Conservation (phyloP, 2,797 vertebrate genomes). For the Sebastes hopkinsi region DNA sequence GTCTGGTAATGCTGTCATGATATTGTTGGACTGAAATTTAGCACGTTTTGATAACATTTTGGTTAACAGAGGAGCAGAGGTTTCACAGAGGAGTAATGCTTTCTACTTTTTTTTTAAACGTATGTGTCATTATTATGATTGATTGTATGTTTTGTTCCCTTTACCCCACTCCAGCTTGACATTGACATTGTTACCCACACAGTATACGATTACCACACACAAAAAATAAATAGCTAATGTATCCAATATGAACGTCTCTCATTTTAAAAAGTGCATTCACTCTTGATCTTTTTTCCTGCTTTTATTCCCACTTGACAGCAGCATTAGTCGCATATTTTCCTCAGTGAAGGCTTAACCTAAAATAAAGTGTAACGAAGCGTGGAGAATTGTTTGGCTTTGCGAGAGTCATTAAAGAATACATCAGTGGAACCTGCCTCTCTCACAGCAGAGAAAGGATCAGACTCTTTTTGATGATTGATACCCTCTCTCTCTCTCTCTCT, state of each 20-base stretch:
- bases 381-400: slow-evolving; percentile 30
- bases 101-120: not conserved
- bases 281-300: not conserved
- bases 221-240: not conserved
- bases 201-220: not conserved
- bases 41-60: not conserved
- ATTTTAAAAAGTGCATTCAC: not conserved
- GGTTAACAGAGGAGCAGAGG: not conserved
- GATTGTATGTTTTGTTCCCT: not conserved
- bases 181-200: not conserved
- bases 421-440: slow-evolving; percentile 10
- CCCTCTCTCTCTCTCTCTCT: not conserved
- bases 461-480: slow-evolving; percentile 39
- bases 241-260: not conserved
- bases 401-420: slow-evolving; percentile 36
- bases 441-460: slow-evolving; percentile 12
- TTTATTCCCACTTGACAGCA: slow-evolving; percentile 23
- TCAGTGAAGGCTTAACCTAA: slow-evolving; percentile 10
- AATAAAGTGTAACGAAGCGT: slow-evolving; percentile 37
- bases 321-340: slow-evolving; percentile 23
- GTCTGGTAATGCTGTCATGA: not conserved
- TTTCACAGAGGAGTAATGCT: not conserved
- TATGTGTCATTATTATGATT: not conserved
- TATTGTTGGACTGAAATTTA: not conserved
- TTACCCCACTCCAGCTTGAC: not conserved